Base-by-base conservation (phyloP, 2,888 invertebrate genomes). In the Boloria euphrosyne region DNA sequence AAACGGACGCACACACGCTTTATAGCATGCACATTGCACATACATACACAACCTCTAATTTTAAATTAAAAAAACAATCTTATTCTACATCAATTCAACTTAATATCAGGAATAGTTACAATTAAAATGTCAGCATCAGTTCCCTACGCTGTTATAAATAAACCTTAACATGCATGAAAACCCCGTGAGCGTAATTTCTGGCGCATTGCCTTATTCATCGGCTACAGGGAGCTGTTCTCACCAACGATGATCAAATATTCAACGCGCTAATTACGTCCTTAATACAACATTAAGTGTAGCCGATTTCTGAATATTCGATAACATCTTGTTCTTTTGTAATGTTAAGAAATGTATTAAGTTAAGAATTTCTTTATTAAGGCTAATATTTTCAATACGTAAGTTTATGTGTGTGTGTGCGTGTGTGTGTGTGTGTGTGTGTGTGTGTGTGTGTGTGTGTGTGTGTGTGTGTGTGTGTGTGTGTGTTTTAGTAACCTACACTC, bases 211-310 rank as follows among this genome's bases (percentile, higher is more conserved):
- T 68, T 67, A 60, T 63, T 65, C 65, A 68, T 53, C 53, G 60
- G 59, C 53, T 68, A 58, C 31, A 54, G 65, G 62, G 68, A 65
- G 58, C 62, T 65, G 61, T 68, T 65, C 68, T 44, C 65, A 57
- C 65, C 62, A 65, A 55, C 61, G 62, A 68, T 58, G 57, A 53
- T 59, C 53, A 68, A 65, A 68, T 68, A 68, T 68, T 59, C 65
- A 65, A 49, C 49, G 62, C 58, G 67, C 59, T 65, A 68, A 68
- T 68, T 68, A 68, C 61, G 44, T 58, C 51, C 57, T 57, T 58
- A 64, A 58, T 64, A 58, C 57, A 46, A 50, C 57, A 63, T 63
- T 52, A 31, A 58, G 64, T 17, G 16, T 38, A 46, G 47, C 47
- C n/a, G 59, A 49, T 59, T 49, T 49, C 49, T 59, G 49, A 47